Evolutionary conservation across 2,888 invertebrate species (phyloP), one percentile per base, ranked within the genome.

Genomic region (Marronus borbonicus): DNA sequence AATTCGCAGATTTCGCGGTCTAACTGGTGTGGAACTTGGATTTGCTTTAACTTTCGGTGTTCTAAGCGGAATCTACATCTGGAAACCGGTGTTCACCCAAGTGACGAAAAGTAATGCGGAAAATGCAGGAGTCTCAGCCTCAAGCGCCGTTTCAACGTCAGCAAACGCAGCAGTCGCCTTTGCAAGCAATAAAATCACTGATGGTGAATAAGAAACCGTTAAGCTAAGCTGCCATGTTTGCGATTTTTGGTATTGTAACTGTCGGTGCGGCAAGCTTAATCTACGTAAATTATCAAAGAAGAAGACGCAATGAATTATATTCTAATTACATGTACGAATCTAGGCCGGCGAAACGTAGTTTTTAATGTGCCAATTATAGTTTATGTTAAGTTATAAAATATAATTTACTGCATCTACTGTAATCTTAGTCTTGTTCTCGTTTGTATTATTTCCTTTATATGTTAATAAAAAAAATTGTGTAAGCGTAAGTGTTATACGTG

Each of bases 51-150:
- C 85, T 17, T 8, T 88, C 50, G 89, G 89, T 3, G 81, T 88
- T 12, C 5, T 85, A 8, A 83, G 86, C 58, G 89, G 89, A 50
- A 79, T 86, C 65, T 89, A 89, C 82, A 88, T 89, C 84, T 89
- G 88, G 88, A 86, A 84, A 81, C 89, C 89, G 3, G 55, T 87
- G n/a, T 84, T 88, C 66, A 49, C 74, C 2, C 50, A 81, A 77
- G 80, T 77, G 55, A 77, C 36, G 58, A 58, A 36, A 10, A 44
- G 24, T n/a, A n/a, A 36, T 12, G 39, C 39, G 5, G 24, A 60
- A 39, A 72, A 44, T 39, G 72, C 20, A 68, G 50, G 49, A 68
- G 28, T 52, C 52, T 17, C 60, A 28, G 20, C 5, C 44, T 24
- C n/a, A 14, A 20, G 24, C 28, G 4, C 14, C 28, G 20, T 10